These are phyloP conservation scores for Seriola dumerili DNA, from an alignment of 2,113 vertebrate species.

Conservation along the genomic window DNA sequence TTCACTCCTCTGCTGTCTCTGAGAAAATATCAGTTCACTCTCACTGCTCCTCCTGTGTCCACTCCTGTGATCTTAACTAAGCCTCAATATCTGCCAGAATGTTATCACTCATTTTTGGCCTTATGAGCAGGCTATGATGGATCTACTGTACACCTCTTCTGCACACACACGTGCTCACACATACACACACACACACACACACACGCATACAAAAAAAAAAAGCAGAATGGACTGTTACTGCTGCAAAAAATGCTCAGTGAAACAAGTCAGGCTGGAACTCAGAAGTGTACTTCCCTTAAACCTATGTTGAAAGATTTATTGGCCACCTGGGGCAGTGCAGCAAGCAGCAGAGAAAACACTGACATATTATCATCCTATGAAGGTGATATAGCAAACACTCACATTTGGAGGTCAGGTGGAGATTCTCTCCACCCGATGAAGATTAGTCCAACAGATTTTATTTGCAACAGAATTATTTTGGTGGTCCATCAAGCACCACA, in stretches of 20 bases:
- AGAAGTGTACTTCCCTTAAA: neutral
- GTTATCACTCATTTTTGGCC: slow-evolving; percentile 57
- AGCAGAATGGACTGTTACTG: neutral
- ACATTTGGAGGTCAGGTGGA: too few relatives aligned
- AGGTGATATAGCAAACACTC: neutral
- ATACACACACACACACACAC: neutral
- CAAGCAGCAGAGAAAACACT: neutral
- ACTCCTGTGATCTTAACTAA: slow-evolving; percentile 63
- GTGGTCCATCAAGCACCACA: too few relatives aligned
- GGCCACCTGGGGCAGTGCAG: neutral
- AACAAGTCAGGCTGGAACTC: neutral
- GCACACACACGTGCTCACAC: neutral
- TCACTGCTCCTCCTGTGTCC: slow-evolving; percentile 38
- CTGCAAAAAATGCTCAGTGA: neutral
- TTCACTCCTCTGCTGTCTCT: slow-evolving; percentile 50
- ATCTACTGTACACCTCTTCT: slow-evolving; percentile 54
- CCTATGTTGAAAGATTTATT: neutral
- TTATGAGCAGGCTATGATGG: slow-evolving; percentile 81
- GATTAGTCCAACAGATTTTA: neutral
- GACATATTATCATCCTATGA: neutral
- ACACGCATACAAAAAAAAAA: neutral
- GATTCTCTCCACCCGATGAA: neutral
- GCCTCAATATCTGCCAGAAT: slow-evolving; percentile 55
- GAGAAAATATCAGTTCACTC: slow-evolving; percentile 57
- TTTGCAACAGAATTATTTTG: too few relatives aligned